Evolutionary conservation across 2,888 invertebrate species (phyloP), one percentile per base, ranked within the genome.

Genomic region (Eretmocerus hayati): DNA sequence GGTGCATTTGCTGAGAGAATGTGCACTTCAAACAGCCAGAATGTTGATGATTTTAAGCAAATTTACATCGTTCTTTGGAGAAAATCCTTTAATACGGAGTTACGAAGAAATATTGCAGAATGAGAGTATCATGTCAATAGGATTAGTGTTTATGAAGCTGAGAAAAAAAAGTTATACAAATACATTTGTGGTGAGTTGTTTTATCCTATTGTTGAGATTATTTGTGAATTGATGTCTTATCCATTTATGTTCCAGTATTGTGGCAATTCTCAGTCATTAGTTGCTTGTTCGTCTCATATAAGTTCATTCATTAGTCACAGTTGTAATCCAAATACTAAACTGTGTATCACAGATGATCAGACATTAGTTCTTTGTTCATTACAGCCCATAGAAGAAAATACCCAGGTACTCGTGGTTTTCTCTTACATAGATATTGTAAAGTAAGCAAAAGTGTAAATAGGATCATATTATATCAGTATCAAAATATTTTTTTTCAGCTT

Each of bases 291-390:
- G 50, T 90, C 83, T 9, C 81, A 86, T 5, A 89, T 85, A 74
- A 79, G 86, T 2, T 85, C 86, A 58, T 74, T 92, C 46, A 69
- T 91, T 26, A 90, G 93, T 72, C 93, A 94, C 67, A 87, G 90
- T 1, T 94, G 93, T 71, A 77, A 83, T 51, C 89, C 91, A 1
- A 90, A 89, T 72, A 84, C 88, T 0, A 79, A 82, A 1, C 76
- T 88, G 49, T 73, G 75, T 48, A 81, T 71, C 46, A 78, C 74
- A 58, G 67, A 54, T 57, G 67, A 65, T 65, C 52, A 62, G 65
- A 67, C 39, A 19, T 36, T 72, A 63, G 77, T 81, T 23, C 53
- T 79, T 5, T 69, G 74, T 47, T 81, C 84, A 4, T 66, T 87
- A 39, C 76, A 81, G 58, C 80, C 81, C 6, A 86, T 90, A 53